Base-by-base conservation (phyloP, 92 coral and sea anemone genomes). In the Micromussa lordhowensis region DNA sequence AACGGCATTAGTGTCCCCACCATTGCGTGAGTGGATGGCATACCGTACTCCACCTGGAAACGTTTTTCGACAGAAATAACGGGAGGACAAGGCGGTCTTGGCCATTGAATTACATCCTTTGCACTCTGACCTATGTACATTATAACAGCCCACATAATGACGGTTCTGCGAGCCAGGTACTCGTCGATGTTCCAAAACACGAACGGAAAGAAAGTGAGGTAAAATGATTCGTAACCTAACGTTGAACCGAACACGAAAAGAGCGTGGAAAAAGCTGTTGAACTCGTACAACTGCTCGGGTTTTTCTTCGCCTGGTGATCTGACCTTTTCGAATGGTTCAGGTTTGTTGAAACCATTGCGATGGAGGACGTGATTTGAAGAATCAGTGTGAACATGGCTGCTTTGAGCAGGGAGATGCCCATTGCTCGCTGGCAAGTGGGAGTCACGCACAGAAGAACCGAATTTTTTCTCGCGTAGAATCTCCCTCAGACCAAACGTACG, bases 11-110 rank as follows among this genome's bases (percentile, higher is more conserved):
- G 84, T 5, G 95, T 87, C 29, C 99, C 99, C 19, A 96, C 97
- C 97, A 98, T 98, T 0, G 99, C 99, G 82, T 98, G 99, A 0
- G 99, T 96, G 0, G 98, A 94, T 4, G 99, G 99, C 98, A 96
- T 96, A 12, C 98, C 98, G 61, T 96, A 98, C 84, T 98, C 99
- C 44, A 89, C 85, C 71, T 92, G 94, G 80, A 92, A 98, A 4
- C 97, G 94, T 48, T 92, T 96, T 78, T 98, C 99, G 26, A 96
- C 95, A 15, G 94, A 82, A 80, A 98, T 91, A 1, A 98, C 98
- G 0, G 99, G 99, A 14, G 99, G 99, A 54, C 94, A 89, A 1
- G 95, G 94, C 11, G 99, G 99, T 30, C 99, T 81, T 0, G 99
- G 98, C 94, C 98, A 95, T 57, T 94, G 98, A 76, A 98, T 89